phyloP scores from a whole-genome alignment of 2,888 invertebrate species.

The Rhimphoctona megacephalus region DNA sequence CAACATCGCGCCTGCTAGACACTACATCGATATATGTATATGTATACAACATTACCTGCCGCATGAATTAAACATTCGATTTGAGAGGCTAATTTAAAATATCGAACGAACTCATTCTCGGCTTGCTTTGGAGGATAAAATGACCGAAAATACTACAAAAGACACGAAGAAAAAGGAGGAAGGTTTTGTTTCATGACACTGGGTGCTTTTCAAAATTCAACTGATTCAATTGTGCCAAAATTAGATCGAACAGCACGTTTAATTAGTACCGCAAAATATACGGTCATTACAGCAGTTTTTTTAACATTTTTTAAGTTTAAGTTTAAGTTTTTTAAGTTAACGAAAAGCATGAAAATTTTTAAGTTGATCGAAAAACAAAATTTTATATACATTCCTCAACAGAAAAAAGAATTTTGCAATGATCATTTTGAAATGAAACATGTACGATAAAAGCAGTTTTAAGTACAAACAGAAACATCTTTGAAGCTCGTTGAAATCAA shows the following conservation, averaged over 20 bases:
- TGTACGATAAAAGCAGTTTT: no score
- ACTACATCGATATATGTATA: conserved; percentile 36
- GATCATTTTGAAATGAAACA: no score
- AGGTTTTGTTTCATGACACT: background rate
- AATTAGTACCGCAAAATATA: background rate
- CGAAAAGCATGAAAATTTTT: no score
- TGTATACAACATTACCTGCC: background rate
- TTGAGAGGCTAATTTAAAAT: conserved; percentile 47
- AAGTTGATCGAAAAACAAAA: no score
- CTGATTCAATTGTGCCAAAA: background rate
- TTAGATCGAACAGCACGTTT: background rate
- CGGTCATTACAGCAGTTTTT: no score
- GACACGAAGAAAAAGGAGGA: background rate
- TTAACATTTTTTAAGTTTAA: no score
- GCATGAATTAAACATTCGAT: conserved; percentile 30
- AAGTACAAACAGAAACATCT: no score
- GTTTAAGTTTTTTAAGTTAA: no score
- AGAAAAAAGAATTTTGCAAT: no score
- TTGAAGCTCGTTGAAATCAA: background rate
- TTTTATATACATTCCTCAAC: no score
- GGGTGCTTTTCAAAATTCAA: background rate
- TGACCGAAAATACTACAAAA: background rate
- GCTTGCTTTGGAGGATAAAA: background rate
- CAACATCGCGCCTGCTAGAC: conserved; percentile 21
- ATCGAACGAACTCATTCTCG: conserved; percentile 39